Percentiles rank a stretch among this genome's conserved stretches.
Conservation (phyloP, 1,140 invertebrate species). For the Orius insidiosus region DNA sequence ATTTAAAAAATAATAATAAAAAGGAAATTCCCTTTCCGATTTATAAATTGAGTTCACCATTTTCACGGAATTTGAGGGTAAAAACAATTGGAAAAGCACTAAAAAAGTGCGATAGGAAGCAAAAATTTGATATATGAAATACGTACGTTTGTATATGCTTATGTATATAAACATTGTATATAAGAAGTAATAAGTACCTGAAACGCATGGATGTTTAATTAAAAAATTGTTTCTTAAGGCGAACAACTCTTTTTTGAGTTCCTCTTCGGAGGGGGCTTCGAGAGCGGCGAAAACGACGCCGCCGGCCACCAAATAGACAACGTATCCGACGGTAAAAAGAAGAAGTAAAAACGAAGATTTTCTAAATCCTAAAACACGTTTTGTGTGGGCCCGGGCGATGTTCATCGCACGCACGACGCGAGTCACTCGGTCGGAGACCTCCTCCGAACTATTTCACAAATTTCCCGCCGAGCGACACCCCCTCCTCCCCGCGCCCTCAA, state of each 20-base stretch:
- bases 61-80: too few species aligned
- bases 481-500: background rate
- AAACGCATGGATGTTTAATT: slow-evolving; percentile 31
- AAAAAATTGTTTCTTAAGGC: slow-evolving; percentile 37
- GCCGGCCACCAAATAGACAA: slow-evolving; percentile 51
- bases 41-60: too few species aligned
- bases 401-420: background rate
- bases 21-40: too few species aligned
- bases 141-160: too few species aligned
- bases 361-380: slow-evolving; percentile 25
- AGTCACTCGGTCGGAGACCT: background rate
- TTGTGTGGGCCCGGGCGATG: slow-evolving; percentile 10
- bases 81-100: too few species aligned
- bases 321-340: slow-evolving; percentile 43
- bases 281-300: slow-evolving; percentile 57
- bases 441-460: background rate
- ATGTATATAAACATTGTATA: too few species aligned
- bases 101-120: too few species aligned
- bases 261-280: slow-evolving; percentile 47
- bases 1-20: too few species aligned
- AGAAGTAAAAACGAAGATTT: slow-evolving; percentile 30
- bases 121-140: too few species aligned
- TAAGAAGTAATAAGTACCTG: too few species aligned
- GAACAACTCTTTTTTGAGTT: slow-evolving; percentile 33
- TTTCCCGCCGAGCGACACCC: background rate